phyloP scores from a whole-genome alignment of 2,113 vertebrate genomes.

The Psammodynastes pulverulentus region DNA sequence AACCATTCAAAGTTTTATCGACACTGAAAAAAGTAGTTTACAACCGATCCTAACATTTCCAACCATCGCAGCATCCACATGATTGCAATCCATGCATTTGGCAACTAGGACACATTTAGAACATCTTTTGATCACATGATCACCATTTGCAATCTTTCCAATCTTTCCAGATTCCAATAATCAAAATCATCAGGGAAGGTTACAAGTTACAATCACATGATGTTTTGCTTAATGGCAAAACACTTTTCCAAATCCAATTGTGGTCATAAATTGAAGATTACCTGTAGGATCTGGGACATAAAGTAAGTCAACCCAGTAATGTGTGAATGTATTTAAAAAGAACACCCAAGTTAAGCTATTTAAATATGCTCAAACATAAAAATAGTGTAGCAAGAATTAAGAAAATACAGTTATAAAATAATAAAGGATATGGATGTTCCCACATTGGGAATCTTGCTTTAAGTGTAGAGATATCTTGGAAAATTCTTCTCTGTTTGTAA shows the following conservation, averaged over 20 bases:
- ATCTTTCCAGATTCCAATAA: no score
- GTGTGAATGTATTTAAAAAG: neutral
- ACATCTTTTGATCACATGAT: no score
- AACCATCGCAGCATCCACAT: no score
- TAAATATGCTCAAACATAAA: neutral
- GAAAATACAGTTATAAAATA: neutral
- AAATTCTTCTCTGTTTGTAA: neutral
- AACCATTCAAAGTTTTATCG: no score
- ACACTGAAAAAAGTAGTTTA: no score
- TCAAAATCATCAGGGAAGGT: no score
- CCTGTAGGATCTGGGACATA: neutral
- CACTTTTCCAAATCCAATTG: neutral
- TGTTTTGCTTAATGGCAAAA: neutral
- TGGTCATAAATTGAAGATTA: neutral
- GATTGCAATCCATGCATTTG: no score
- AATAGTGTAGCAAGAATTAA: neutral
- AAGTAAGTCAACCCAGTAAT: neutral
- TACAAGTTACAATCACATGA: no score
- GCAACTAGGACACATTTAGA: no score
- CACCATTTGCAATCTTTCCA: no score
- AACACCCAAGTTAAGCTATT: neutral
- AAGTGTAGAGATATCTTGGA: neutral
- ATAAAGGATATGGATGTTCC: neutral
- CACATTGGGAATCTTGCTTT: neutral
- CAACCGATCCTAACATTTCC: no score